Conservation (phyloP, 2,888 invertebrate genomes). For the Celastrina argiolus region DNA sequence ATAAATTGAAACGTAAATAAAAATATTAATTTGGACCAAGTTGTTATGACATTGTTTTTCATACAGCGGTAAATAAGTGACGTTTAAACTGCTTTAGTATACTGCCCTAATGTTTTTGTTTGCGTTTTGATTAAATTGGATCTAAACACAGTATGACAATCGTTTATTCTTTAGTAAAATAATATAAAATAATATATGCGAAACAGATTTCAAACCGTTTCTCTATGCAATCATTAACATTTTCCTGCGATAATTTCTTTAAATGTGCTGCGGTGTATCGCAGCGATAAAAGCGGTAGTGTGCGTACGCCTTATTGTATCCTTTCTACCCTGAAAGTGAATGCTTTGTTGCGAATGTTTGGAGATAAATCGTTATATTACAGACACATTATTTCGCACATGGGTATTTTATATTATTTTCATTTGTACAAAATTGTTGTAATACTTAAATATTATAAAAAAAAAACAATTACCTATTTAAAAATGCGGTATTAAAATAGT, state of each 20-base stretch:
- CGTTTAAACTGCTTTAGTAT: no score
- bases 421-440: background rate
- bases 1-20: no score
- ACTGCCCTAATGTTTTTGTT: no score
- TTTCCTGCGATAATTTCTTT: background rate
- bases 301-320: constrained; percentile 3
- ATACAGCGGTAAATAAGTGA: no score
- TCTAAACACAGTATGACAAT: no score
- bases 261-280: background rate
- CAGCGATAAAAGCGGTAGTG: background rate
- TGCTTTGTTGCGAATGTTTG: constrained; percentile 12
- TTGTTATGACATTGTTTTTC: no score
- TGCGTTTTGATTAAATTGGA: no score
- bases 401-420: background rate
- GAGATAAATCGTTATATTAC: background rate
- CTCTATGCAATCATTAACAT: background rate
- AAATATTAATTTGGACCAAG: no score
- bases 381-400: constrained; percentile 22
- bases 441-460: no score
- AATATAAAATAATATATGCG: background rate
- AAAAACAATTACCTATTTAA: no score
- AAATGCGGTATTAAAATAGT: no score
- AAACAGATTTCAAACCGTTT: background rate
- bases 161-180: no score
- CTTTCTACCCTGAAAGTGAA: constrained; percentile 11